phyloP scores from a whole-genome alignment of 2,113 vertebrate species.

The Sardina pilchardus region DNA sequence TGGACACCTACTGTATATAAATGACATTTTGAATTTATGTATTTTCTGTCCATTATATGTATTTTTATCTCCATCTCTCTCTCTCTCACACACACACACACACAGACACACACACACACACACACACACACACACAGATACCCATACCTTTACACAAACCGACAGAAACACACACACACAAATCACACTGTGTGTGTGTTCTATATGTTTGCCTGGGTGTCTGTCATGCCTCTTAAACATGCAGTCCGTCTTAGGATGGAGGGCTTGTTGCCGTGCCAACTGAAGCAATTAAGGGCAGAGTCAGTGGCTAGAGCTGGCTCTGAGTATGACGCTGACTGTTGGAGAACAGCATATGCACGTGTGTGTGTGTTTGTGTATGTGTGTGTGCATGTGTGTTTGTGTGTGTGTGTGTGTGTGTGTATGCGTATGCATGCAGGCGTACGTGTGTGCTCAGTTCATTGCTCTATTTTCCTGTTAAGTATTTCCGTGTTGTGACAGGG shows the following conservation, averaged over 20 bases:
- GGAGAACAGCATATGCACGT: too few species aligned
- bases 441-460: not conserved
- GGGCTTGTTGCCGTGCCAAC: not conserved
- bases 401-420: not conserved
- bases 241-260: not conserved
- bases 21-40: too few species aligned
- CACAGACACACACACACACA: not conserved
- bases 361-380: not conserved
- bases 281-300: not conserved
- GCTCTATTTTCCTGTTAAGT: not conserved
- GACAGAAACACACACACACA: not conserved
- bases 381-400: conserved; percentile 3
- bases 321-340: not conserved
- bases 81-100: not conserved
- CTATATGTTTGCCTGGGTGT: not conserved
- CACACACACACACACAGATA: not conserved
- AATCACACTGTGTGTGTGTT: not conserved
- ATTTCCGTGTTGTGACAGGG: not conserved
- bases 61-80: too few species aligned
- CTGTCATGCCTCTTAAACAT: not conserved
- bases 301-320: not conserved
- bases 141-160: not conserved
- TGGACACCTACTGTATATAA: not conserved
- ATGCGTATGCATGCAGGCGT: not conserved
- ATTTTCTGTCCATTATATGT: too few species aligned